These are phyloP conservation scores for Pantherophis vulpinus DNA, from an alignment of 2,797 vertebrate species.

Conservation along the genomic window DNA sequence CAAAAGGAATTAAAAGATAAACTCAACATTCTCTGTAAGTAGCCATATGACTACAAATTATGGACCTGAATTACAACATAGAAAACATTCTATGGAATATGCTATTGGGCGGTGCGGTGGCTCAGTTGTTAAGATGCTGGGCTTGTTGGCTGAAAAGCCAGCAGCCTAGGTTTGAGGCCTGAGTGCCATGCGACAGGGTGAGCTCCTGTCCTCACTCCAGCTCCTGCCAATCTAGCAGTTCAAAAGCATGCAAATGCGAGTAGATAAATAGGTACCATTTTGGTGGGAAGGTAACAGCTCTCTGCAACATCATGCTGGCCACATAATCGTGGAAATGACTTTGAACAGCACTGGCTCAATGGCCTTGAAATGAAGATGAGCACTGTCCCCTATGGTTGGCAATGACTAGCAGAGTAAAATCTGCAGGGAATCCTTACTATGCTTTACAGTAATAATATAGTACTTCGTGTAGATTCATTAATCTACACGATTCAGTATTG, in stretches of 20 bases:
- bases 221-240: background rate
- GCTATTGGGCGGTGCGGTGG: background rate
- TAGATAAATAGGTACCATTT: background rate
- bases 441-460: background rate
- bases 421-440: background rate
- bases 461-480: background rate
- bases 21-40: background rate
- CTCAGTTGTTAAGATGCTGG: background rate
- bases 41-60: background rate
- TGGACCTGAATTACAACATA: background rate
- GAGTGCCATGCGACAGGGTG: background rate
- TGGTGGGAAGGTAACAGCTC: background rate
- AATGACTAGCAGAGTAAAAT: background rate
- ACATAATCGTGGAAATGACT: background rate
- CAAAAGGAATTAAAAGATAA: constrained; percentile 47
- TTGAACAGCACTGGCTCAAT: background rate
- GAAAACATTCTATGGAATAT: background rate
- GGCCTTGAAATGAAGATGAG: background rate
- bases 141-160: background rate
- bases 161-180: background rate
- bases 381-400: background rate
- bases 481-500: background rate
- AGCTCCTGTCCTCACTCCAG: background rate
- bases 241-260: background rate
- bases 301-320: background rate